These are phyloP conservation scores for Gadus chalcogrammus DNA, from an alignment of 2,113 vertebrate species.

Conservation along the genomic window DNA sequence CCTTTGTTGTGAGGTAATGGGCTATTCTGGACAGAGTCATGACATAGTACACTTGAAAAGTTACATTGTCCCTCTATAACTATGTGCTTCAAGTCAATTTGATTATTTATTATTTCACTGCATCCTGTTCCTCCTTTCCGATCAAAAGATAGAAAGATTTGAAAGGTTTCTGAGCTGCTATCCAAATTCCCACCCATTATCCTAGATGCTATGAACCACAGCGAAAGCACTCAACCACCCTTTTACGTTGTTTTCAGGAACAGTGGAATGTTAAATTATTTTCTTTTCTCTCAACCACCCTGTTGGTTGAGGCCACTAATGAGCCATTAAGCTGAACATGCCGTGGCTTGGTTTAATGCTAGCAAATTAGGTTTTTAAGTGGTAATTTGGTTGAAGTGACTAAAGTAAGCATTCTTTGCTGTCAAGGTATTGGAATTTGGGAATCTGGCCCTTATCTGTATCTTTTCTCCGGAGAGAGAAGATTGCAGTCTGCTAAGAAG, in stretches of 20 bases:
- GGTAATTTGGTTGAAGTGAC: slow-evolving; percentile 1
- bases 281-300: slow-evolving; percentile 3
- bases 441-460: slow-evolving; percentile 9
- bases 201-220: neutral
- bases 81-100: neutral
- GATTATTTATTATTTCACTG: neutral
- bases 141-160: slow-evolving; percentile 14
- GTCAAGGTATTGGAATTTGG: slow-evolving; percentile 14
- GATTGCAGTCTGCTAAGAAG: slow-evolving; percentile 7
- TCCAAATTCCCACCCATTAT: slow-evolving; percentile 23
- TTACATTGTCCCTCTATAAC: neutral
- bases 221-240: slow-evolving; percentile 32
- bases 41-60: neutral
- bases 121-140: neutral
- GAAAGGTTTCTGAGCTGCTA: slow-evolving; percentile 33
- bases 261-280: slow-evolving; percentile 43
- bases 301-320: neutral
- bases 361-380: neutral
- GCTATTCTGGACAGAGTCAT: neutral
- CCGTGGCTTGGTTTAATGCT: neutral
- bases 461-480: slow-evolving; percentile 8
- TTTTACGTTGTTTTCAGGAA: slow-evolving; percentile 22
- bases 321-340: neutral
- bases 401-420: slow-evolving; percentile 11
- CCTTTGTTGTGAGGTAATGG: neutral